Conservation (phyloP, 2,888 invertebrate genomes). For the Drosophila bunnanda region DNA sequence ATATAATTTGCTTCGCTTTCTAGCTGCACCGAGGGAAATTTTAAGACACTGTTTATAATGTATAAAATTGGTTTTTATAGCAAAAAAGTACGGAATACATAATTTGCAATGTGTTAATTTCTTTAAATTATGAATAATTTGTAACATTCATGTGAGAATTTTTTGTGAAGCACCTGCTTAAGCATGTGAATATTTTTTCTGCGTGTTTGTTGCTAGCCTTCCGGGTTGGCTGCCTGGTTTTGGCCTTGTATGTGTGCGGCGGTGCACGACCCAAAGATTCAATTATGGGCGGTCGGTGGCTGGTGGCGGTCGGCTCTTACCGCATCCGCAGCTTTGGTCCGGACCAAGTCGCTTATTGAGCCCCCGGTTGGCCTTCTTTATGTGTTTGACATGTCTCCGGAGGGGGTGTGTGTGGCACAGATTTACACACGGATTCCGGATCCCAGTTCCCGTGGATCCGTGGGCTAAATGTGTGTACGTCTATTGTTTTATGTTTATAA, state of each 20-base stretch:
- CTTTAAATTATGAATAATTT: no score
- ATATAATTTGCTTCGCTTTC: slow-evolving; percentile 61
- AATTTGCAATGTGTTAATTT: neutral
- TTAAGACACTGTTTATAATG: neutral
- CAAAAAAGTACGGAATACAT: no score
- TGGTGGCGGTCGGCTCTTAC: slow-evolving; percentile 14
- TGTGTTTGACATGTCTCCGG: slow-evolving; percentile 52
- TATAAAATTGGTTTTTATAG: neutral
- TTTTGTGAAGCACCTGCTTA: neutral
- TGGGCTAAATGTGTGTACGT: slow-evolving; percentile 44
- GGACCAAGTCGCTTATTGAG: slow-evolving; percentile 44
- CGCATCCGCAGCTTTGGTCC: slow-evolving; percentile 39
- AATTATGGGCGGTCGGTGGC: slow-evolving; percentile 60
- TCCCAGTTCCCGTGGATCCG: slow-evolving; percentile 9
- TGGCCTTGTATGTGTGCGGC: slow-evolving; percentile 31
- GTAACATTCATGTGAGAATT: neutral
- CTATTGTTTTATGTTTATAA: slow-evolving; percentile 61
- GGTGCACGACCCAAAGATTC: slow-evolving; percentile 67
- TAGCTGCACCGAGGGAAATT: slow-evolving; percentile 6
- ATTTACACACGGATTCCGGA: slow-evolving; percentile 27
- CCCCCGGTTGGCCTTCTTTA: slow-evolving; percentile 48
- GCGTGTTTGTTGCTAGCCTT: slow-evolving; percentile 4
- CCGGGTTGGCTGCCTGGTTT: slow-evolving; percentile 27
- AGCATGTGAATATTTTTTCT: neutral
- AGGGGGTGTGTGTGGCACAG: slow-evolving; percentile 15